Evolutionary conservation across 2,888 invertebrate species (phyloP).

Genomic region (Diloba caeruleocephala): DNA sequence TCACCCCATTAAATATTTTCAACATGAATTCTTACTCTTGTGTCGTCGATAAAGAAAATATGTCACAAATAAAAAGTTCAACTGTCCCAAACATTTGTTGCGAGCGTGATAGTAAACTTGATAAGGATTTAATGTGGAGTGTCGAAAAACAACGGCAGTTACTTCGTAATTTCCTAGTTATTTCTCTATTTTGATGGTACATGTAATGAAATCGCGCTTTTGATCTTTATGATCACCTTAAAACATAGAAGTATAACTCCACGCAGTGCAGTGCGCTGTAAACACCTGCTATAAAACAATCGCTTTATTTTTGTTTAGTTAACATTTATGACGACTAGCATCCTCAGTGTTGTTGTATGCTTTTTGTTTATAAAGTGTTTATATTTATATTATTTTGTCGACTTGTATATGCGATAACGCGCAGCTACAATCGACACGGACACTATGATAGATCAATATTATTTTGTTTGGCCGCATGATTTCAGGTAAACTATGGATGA

Average conservation of each 20-base stretch:
- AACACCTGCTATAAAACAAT: slow-evolving; percentile 14
- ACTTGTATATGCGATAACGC: no score
- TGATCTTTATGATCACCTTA: slow-evolving; percentile 23
- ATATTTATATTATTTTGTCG: not conserved
- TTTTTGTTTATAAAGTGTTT: not conserved
- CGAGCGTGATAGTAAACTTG: slow-evolving; percentile 72
- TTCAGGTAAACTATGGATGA: no score
- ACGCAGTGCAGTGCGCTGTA: slow-evolving; percentile 5
- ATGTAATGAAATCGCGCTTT: slow-evolving; percentile 19
- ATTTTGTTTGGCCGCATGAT: no score
- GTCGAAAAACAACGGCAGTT: slow-evolving; percentile 67
- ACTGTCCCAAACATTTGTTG: slow-evolving; percentile 71
- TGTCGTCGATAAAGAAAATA: slow-evolving; percentile 59
- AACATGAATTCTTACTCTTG: slow-evolving; percentile 57
- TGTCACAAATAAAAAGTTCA: slow-evolving; percentile 65
- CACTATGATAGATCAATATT: no score
- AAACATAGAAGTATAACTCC: slow-evolving; percentile 2
- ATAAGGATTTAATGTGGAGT: slow-evolving; percentile 71
- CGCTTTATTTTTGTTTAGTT: slow-evolving; percentile 19
- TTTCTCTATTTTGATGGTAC: slow-evolving; percentile 26
- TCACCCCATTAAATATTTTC: slow-evolving; percentile 57
- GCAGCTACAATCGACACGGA: slow-evolving; percentile 1
- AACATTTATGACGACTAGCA: slow-evolving; percentile 12
- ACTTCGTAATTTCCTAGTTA: slow-evolving; percentile 57
- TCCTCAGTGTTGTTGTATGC: not conserved